A percentile compares a stretch with the other conserved stretches of the same genome.
Conservation (phyloP, 2,113 vertebrate genomes). For the Genyomyrus donnyi region DNA sequence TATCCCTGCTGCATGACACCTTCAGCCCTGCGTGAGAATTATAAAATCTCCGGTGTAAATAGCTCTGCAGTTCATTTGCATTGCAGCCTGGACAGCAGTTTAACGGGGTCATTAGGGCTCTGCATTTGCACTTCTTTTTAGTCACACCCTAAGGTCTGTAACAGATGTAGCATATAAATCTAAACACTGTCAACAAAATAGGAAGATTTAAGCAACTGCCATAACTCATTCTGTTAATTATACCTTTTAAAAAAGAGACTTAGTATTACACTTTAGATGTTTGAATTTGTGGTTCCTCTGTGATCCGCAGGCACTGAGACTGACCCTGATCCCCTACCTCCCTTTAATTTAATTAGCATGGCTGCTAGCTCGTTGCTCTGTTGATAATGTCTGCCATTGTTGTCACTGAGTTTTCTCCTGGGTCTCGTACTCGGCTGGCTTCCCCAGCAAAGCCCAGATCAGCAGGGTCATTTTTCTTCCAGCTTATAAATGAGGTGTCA, state of each 20-base stretch:
- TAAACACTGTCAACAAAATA: not conserved
- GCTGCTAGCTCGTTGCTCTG: not conserved
- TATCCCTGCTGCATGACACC: not conserved
- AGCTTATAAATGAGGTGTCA: constrained; percentile 7
- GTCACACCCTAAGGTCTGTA: not conserved
- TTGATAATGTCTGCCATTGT: constrained; percentile 8
- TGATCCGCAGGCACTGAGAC: not conserved
- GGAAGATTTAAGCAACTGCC: not conserved
- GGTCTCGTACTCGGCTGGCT: not conserved
- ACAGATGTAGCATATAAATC: not conserved
- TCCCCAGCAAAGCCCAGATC: not conserved
- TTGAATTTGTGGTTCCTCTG: not conserved
- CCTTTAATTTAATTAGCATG: constrained; percentile 1
- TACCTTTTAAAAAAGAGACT: not conserved
- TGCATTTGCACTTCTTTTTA: not conserved
- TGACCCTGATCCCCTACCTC: not conserved
- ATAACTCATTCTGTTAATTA: not conserved
- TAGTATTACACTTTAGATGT: not conserved
- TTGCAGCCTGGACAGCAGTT: not conserved
- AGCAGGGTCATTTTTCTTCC: constrained; percentile 3
- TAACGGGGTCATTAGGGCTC: not conserved
- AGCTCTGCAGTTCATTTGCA: not conserved
- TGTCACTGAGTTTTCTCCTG: not conserved
- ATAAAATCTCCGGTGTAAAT: not conserved
- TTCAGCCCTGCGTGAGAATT: not conserved